Percentiles rank a stretch among this genome's conserved stretches.
phyloP scores from a whole-genome alignment of 2,113 vertebrate species.

The Prunella himalayana region DNA sequence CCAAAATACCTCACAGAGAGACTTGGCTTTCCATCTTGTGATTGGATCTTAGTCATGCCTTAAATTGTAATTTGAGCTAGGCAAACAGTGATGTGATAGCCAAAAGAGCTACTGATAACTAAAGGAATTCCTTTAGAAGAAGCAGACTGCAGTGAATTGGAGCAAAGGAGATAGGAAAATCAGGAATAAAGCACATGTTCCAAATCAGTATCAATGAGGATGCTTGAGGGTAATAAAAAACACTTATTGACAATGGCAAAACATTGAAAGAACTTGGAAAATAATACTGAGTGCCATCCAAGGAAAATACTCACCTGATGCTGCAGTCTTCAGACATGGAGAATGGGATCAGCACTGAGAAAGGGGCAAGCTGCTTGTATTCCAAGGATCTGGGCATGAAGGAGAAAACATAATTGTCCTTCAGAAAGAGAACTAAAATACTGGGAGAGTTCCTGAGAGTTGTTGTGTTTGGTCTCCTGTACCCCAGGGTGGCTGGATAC shows the following conservation, averaged over 20 bases:
- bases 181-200: background rate
- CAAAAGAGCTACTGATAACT: background rate
- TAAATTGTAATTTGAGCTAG: background rate
- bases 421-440: background rate
- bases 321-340: rapidly evolving
- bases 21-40: background rate
- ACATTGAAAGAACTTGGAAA: background rate
- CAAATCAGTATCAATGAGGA: background rate
- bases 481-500: background rate
- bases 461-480: background rate
- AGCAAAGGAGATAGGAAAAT: background rate
- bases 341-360: background rate
- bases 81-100: background rate
- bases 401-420: background rate
- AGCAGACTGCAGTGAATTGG: background rate
- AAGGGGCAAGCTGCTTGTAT: background rate
- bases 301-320: background rate
- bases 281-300: background rate
- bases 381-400: background rate
- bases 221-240: background rate
- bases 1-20: background rate
- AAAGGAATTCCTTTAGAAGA: background rate
- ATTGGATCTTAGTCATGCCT: background rate
- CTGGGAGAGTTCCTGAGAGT: background rate
- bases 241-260: rapidly evolving